A percentile compares a stretch with the other conserved stretches of the same genome.
These are phyloP conservation scores for Telmatochromis sp. DNA, from an alignment of 2,113 vertebrate species.

Conservation along the genomic window DNA sequence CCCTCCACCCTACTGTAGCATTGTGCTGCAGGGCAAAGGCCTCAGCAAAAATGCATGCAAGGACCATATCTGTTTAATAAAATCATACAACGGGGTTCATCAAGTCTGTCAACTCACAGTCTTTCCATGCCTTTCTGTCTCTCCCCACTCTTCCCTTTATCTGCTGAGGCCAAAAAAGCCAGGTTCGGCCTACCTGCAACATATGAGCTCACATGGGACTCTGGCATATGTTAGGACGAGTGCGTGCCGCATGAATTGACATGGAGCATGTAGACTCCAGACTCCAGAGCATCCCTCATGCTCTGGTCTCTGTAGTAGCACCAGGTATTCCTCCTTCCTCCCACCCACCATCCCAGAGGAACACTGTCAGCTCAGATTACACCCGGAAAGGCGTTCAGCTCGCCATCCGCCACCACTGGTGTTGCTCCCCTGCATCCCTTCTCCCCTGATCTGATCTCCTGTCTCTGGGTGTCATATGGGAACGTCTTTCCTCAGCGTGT, in stretches of 20 bases:
- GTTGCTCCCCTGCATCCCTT: constrained; percentile 23
- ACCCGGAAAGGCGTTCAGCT: constrained; percentile 43
- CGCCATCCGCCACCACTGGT: not conserved
- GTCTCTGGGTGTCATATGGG: constrained; percentile 23
- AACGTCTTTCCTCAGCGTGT: constrained; percentile 23
- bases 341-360: constrained; percentile 40
- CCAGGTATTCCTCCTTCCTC: constrained; percentile 31
- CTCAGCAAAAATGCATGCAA: not conserved
- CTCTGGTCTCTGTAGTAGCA: constrained; percentile 1
- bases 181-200: constrained; percentile 24
- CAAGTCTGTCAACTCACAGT: not conserved
- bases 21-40: constrained; percentile 37
- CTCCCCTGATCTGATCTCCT: constrained; percentile 47
- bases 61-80: not conserved
- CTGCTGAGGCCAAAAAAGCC: not conserved
- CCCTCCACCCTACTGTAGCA: constrained; percentile 6
- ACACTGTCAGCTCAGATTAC: constrained; percentile 60
- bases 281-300: constrained; percentile 21
- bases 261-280: not conserved
- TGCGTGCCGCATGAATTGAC: constrained; percentile 3
- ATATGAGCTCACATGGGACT: constrained; percentile 18
- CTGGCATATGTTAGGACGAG: not conserved
- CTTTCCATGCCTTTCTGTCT: not conserved
- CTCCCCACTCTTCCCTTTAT: not conserved
- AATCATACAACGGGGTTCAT: not conserved